These are phyloP conservation scores for Rhinichthys osculus DNA, from an alignment of 2,797 vertebrate species.

Conservation along the genomic window DNA sequence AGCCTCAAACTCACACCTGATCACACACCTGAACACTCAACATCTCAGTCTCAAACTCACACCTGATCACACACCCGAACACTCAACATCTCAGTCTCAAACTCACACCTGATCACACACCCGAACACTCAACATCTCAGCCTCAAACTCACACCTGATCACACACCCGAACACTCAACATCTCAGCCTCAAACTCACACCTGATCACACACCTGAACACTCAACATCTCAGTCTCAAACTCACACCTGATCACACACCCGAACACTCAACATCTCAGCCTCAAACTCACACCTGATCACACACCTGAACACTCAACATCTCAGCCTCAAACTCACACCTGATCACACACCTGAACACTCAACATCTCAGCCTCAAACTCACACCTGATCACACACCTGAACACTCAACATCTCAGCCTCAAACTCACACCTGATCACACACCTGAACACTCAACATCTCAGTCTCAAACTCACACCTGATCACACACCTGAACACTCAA, in stretches of 20 bases:
- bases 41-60: too few species aligned
- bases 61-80: too few species aligned
- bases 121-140: too few species aligned
- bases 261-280: not conserved
- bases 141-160: too few species aligned
- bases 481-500: not conserved
- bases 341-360: not conserved
- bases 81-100: too few species aligned
- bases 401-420: not conserved
- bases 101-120: too few species aligned
- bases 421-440: too few species aligned
- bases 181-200: constrained; percentile 61
- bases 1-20: too few species aligned
- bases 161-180: not conserved
- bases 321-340: too few species aligned
- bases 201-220: too few species aligned
- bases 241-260: not conserved
- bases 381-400: constrained; percentile 73
- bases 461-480: constrained; percentile 70
- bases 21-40: too few species aligned
- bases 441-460: not conserved
- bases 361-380: not conserved
- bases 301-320: not conserved
- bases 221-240: not conserved
- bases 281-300: constrained; percentile 71